Conservation (phyloP, 2,797 vertebrate genomes). For the Sebastes alutus region DNA sequence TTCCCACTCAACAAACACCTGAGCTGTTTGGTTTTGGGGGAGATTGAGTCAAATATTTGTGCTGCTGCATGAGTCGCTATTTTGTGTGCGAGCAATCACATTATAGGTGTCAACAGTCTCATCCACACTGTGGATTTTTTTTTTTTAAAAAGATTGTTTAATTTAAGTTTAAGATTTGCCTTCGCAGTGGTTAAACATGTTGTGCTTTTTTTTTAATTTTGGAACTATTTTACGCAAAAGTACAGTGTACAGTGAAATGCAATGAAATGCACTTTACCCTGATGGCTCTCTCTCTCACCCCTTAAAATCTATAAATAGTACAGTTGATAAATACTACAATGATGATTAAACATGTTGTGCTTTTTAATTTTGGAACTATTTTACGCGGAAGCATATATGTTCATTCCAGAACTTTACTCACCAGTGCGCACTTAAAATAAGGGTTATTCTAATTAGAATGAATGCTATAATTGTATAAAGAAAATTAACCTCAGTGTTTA, state of each 20-base stretch:
- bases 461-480: not conserved
- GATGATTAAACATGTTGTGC: no score
- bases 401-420: not conserved
- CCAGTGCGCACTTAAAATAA: not conserved
- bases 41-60: conserved; percentile 63
- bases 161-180: not conserved
- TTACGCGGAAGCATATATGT: not conserved
- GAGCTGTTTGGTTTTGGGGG: conserved; percentile 44
- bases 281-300: no score
- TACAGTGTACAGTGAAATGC: no score
- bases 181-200: not conserved
- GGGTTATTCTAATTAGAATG: not conserved
- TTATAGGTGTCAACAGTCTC: conserved; percentile 10
- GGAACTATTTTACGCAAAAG: not conserved
- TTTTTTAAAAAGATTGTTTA: not conserved
- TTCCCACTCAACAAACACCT: conserved; percentile 56
- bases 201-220: not conserved
- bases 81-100: not conserved
- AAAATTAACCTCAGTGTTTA: not conserved
- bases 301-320: no score
- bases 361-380: not conserved
- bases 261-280: no score
- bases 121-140: conserved; percentile 9
- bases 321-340: no score
- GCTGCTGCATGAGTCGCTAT: conserved; percentile 10